Conservation (phyloP, 2,113 vertebrate species). For the Callospermophilus lateralis region DNA sequence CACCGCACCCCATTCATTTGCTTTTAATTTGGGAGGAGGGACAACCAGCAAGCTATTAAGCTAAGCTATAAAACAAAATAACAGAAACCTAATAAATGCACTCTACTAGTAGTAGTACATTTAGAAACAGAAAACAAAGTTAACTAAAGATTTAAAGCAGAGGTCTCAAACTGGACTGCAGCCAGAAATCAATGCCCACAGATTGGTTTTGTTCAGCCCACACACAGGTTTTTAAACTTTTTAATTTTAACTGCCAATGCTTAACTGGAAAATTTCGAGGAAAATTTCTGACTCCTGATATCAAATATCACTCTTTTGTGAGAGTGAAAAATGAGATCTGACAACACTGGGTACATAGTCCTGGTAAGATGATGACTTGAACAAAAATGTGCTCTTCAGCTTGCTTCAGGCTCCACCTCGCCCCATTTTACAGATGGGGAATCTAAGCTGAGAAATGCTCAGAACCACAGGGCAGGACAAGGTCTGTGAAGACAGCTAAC, state of each 20-base stretch:
- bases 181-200: constrained; percentile 1
- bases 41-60: constrained; percentile 28
- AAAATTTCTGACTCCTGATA: constrained; percentile 45
- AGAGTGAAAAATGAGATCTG: neutral
- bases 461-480: constrained; percentile 31
- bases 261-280: constrained; percentile 30
- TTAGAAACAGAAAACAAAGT: constrained; percentile 55
- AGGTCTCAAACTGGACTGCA: constrained; percentile 36
- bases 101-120: neutral
- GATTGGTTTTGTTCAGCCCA: neutral
- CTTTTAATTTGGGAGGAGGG: constrained; percentile 24
- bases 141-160: constrained; percentile 44
- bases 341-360: neutral
- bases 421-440: neutral
- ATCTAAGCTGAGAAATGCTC: neutral
- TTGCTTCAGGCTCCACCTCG: neutral
- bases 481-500: neutral
- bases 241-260: constrained; percentile 56
- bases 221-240: neutral
- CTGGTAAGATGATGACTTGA: neutral
- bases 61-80: constrained; percentile 14
- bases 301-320: neutral
- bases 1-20: neutral
- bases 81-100: constrained; percentile 7
- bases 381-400: neutral